Evolutionary conservation across 1,140 invertebrate genomes (phyloP).

Genomic region (Solenopsis invicta): DNA sequence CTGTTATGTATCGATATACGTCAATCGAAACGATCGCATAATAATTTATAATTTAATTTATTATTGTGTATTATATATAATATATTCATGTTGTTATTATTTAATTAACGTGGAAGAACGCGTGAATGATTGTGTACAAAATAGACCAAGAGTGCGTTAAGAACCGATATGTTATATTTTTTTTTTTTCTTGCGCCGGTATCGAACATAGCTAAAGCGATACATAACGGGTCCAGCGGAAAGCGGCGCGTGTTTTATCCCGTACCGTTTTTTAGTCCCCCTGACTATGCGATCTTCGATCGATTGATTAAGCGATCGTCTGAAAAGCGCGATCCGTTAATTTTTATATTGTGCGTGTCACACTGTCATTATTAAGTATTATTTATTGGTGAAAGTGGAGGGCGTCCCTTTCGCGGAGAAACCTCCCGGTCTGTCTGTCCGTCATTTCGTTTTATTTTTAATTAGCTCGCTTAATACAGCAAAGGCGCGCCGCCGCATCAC

Average conservation of each 20-base stretch:
- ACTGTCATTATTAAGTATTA: slow-evolving; percentile 31
- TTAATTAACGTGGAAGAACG: slow-evolving; percentile 14
- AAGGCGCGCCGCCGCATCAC: slow-evolving; percentile 32
- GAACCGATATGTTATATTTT: neutral
- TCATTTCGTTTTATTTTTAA: slow-evolving; percentile 60
- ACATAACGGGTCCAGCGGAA: slow-evolving; percentile 34
- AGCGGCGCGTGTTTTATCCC: slow-evolving; percentile 31
- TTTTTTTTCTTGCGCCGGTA: neutral
- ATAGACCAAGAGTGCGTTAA: neutral
- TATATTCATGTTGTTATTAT: slow-evolving; percentile 41
- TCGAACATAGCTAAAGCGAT: slow-evolving; percentile 2
- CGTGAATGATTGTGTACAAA: slow-evolving; percentile 19
- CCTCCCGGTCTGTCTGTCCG: slow-evolving; percentile 16
- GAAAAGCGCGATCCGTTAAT: slow-evolving; percentile 31
- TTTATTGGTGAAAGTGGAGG: slow-evolving; percentile 47
- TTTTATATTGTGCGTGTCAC: slow-evolving; percentile 41
- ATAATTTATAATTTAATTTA: slow-evolving; percentile 46
- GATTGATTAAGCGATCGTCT: slow-evolving; percentile 45
- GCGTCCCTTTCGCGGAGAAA: neutral
- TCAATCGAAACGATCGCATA: slow-evolving; percentile 10
- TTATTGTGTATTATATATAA: slow-evolving; percentile 27
- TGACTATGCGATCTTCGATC: slow-evolving; percentile 48
- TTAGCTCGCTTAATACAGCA: slow-evolving; percentile 40
- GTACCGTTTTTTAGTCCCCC: slow-evolving; percentile 28
- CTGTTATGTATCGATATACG: slow-evolving; percentile 40